These are phyloP conservation scores for Lampris megalopsis DNA, from an alignment of 2,113 vertebrate species.

Conservation along the genomic window DNA sequence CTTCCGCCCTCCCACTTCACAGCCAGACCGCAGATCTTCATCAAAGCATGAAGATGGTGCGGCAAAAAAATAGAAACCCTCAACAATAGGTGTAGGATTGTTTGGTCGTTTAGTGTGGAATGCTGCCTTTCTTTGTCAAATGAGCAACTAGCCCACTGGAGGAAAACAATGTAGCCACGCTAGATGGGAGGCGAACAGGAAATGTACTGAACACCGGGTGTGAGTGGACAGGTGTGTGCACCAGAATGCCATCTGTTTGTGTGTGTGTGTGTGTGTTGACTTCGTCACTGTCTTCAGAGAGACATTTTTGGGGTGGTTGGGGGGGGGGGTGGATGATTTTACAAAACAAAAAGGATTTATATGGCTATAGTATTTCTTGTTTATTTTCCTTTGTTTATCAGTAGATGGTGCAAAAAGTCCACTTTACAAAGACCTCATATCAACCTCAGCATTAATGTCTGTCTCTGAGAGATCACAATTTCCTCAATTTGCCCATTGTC, in stretches of 20 bases:
- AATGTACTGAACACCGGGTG: constrained; percentile 41
- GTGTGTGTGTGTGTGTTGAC: constrained; percentile 42
- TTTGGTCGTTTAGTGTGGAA: constrained; percentile 71
- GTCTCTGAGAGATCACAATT: constrained; percentile 17
- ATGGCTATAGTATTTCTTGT: constrained; percentile 59
- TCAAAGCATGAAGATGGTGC: constrained; percentile 58
- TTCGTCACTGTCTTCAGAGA: constrained; percentile 81
- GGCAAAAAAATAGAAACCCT: constrained; percentile 43
- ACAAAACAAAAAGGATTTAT: constrained; percentile 29
- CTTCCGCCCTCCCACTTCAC: constrained; percentile 18
- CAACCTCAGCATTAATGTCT: constrained; percentile 49
- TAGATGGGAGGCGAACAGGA: constrained; percentile 16
- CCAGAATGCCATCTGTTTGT: constrained; percentile 52
- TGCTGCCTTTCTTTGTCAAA: constrained; percentile 66
- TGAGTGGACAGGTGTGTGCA: constrained; percentile 58
- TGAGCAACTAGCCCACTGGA: constrained; percentile 42
- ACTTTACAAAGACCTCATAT: constrained; percentile 47
- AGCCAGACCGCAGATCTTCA: constrained; percentile 23
- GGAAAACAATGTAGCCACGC: constrained; percentile 48
- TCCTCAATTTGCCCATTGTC: constrained; percentile 28
- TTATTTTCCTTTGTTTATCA: constrained; percentile 66
- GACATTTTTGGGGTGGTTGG: constrained; percentile 54
- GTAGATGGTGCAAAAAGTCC: constrained; percentile 65
- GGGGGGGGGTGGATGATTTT: constrained; percentile 53
- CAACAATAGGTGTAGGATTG: constrained; percentile 48